Base-by-base conservation (phyloP, 2,888 invertebrate genomes). In the Sericinus montela region DNA sequence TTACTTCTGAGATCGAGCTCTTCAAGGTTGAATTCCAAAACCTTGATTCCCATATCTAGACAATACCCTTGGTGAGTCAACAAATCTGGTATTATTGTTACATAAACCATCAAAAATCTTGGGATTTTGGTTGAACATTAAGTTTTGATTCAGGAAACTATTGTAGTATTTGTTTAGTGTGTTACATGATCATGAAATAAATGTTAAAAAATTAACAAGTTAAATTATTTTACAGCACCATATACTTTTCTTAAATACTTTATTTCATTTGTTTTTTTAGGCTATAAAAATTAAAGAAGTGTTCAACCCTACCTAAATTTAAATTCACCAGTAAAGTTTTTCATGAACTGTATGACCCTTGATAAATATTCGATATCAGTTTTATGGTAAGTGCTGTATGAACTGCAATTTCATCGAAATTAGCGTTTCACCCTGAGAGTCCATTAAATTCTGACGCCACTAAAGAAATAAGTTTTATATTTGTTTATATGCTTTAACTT, bases 371-470 rank as follows among this genome's bases (percentile, higher is more conserved):
- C 7, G 29, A 40, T 45, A 50, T 50, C 40, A 36, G 45, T 45
- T 50, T 50, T 50, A 50, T 41, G 49, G 49, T 50, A 45, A 50
- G 49, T 50, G 49, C 29, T 39, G 16, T 40, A 16, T 39, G 15
- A 35, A 34, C 29, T 40, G 49, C 45, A 41, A 39, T 49, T 36
- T 45, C 35, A 30, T 14, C 45, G 49, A 45, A 49, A 45, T 40
- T 15, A 40, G 45, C 35, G 36, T 35, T 49, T 41, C 40, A 45
- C 35, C 40, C 49, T 36, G 40, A 49, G 44, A 44, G 40, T 45
- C 29, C 49, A 49, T 45, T 40, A 49, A 49, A 47, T 25, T 34
- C 30, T 10, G 41, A 40, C 15, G 28, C 30, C 28, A 32, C 19
- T n/a, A 36, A 14, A 36, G 40, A 19, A 19, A 49, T 49, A 45